Evolutionary conservation across 2,888 invertebrate genomes (phyloP), one percentile per base, ranked within the genome.

Genomic region (Lucinisca nassula): DNA sequence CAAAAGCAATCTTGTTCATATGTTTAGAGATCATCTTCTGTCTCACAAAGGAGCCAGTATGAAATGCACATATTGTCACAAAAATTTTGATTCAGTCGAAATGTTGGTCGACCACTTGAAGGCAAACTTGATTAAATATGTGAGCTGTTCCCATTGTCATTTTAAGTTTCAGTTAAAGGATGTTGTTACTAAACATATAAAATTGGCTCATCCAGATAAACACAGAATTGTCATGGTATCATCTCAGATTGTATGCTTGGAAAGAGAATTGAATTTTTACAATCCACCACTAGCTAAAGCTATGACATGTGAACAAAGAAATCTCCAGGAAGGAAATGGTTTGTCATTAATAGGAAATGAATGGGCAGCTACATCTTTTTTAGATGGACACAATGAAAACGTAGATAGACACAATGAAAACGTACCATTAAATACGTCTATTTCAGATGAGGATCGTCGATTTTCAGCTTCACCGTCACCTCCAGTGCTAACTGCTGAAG

Each of bases 181-280:
- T 40, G 86, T 90, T 61, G 91, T 95, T 2, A 74, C 92, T 27
- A 89, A 91, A 37, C 95, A 95, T 82, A 94, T 95, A 32, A 83
- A 91, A 24, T 40, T 88, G 4, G 74, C 61, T 21, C 95, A 95
- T 78, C 94, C 93, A 4, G 95, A 94, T 17, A 94, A 93, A 82
- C 91, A 93, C 8, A 92, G 93, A 67, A 92, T 93, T 85, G 92
- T 95, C 8, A 91, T 92, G 35, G 94, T 95, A 8, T 93, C 94
- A 24, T 91, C 93, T 77, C 95, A 95, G 84, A 89, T 94, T n/a
- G 92, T 95, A 8, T 95, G 95, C 74, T 89, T 91, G 32, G 95
- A 94, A 55, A 90, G 94, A 61, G 91, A 90, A 80, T 84, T 89
- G 1, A 91, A 91, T 76, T 86, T 86, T 17, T 91, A 90, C 77